A percentile compares a stretch with the other conserved stretches of the same genome.
Conservation (phyloP, 2,888 invertebrate genomes). For the Antheraea yamamai region DNA sequence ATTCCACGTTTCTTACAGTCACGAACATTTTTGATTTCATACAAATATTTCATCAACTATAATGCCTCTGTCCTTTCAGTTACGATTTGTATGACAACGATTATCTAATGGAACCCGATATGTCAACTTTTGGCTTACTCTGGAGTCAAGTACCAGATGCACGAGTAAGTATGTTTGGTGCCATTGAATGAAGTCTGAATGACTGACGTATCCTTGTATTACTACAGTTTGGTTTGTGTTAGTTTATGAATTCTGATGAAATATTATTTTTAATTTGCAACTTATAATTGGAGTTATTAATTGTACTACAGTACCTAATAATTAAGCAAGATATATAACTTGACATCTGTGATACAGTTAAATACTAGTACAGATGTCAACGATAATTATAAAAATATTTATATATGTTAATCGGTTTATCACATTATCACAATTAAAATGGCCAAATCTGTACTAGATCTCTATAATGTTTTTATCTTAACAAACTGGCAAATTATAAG, state of each 20-base stretch:
- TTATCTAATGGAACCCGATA: slow-evolving; percentile 65
- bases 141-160: slow-evolving; percentile 75
- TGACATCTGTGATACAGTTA: no score
- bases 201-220: background rate
- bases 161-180: slow-evolving; percentile 49
- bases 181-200: background rate
- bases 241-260: background rate
- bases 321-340: no score
- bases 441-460: no score
- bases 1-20: background rate
- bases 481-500: no score
- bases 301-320: background rate
- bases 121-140: slow-evolving; percentile 58
- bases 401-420: no score
- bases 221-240: background rate
- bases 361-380: no score
- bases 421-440: no score
- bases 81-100: slow-evolving; percentile 64
- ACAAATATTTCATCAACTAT: background rate
- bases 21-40: background rate
- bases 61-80: slow-evolving; percentile 44
- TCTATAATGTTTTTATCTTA: no score
- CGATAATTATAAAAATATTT: no score
- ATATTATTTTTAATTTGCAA: background rate
- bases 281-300: background rate